phyloP scores from a whole-genome alignment of 2,888 invertebrate genomes.

The Eledona agricola region DNA sequence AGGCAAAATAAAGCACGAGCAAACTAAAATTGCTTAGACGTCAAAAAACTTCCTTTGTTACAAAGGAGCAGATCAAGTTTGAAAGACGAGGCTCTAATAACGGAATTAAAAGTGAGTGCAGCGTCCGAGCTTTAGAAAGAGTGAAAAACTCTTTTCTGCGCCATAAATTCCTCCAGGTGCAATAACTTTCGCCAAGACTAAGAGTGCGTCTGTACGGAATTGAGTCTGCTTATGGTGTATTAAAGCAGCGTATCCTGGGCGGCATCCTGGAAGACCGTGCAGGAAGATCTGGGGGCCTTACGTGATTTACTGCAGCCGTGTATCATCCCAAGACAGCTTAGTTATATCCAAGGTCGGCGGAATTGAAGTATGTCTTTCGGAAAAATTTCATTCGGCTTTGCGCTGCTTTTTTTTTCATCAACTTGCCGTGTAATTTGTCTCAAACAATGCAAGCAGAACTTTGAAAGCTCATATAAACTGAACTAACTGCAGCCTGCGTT shows the following conservation, averaged over 20 bases:
- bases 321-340: constrained; percentile 54
- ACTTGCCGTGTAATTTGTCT: too few species aligned
- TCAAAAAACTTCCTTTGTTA: too few species aligned
- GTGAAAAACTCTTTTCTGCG: constrained; percentile 2
- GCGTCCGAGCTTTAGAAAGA: background rate
- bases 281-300: constrained; percentile 43
- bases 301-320: constrained; percentile 55
- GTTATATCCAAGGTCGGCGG: constrained; percentile 42
- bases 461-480: constrained; percentile 52
- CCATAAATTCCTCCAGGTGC: constrained; percentile 32
- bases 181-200: constrained; percentile 32
- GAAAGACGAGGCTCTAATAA: too few species aligned
- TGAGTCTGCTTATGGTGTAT: constrained; percentile 35
- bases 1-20: too few species aligned
- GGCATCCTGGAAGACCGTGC: constrained; percentile 34
- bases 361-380: constrained; percentile 35
- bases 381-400: too few species aligned
- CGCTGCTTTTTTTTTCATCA: constrained; percentile 23
- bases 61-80: too few species aligned
- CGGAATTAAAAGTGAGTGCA: background rate
- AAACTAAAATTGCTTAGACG: too few species aligned
- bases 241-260: constrained; percentile 28
- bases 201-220: constrained; percentile 34
- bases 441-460: constrained; percentile 47
- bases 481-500: constrained; percentile 51